Conservation (phyloP, 2,888 invertebrate species). For the Ametastegia equiseti region DNA sequence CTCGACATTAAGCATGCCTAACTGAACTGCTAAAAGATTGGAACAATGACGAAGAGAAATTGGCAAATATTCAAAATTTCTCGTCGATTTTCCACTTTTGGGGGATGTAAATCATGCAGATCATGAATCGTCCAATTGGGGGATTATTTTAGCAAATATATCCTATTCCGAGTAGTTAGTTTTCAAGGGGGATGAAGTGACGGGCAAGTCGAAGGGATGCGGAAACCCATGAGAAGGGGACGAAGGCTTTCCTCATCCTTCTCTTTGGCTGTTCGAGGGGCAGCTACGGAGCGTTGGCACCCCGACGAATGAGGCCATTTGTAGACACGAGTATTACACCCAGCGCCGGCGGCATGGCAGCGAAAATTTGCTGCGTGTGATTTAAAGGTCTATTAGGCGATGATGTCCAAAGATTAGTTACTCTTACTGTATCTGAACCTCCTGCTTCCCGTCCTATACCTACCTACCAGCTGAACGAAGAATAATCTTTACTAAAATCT, state of each 20-base stretch:
- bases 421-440: conserved; percentile 43
- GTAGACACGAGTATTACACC: conserved; percentile 68
- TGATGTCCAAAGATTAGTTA: conserved; percentile 70
- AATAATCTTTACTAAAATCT: conserved; percentile 4
- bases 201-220: conserved; percentile 52
- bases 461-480: no score
- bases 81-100: no score
- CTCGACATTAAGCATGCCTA: conserved; percentile 15
- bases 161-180: conserved; percentile 41
- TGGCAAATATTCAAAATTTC: no score
- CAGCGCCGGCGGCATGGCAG: conserved; percentile 54
- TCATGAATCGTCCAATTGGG: no score
- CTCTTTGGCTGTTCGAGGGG: conserved; percentile 40
- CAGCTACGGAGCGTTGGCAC: conserved; percentile 62
- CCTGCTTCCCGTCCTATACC: not conserved
- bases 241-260: conserved; percentile 46
- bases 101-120: no score
- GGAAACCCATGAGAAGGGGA: conserved; percentile 47
- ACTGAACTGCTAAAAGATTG: conserved; percentile 1
- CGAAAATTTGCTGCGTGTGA: conserved; percentile 62
- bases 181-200: conserved; percentile 49
- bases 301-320: conserved; percentile 68
- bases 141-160: no score
- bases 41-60: not conserved
- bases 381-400: conserved; percentile 70